Conservation (phyloP, 2,888 invertebrate genomes). For the Muscina levida region DNA sequence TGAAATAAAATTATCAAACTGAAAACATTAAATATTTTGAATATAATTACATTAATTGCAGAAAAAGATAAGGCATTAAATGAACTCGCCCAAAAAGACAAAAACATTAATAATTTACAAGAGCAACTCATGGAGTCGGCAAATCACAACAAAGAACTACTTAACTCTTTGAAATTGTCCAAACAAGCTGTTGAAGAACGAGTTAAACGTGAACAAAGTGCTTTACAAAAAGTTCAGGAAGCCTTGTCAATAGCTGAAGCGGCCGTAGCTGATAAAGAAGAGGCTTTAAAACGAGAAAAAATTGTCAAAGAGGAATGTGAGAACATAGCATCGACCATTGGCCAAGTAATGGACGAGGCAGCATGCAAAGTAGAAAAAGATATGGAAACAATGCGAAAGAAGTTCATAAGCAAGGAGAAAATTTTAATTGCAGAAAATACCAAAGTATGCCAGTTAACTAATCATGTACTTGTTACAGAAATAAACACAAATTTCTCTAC, state of each 20-base stretch:
- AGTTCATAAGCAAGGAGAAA: conserved; percentile 83
- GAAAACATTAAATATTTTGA: too few species aligned
- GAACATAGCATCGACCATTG: conserved; percentile 81
- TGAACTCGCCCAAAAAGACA: conserved; percentile 34
- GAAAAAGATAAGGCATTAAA: conserved; percentile 66
- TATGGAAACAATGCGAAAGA: conserved; percentile 81
- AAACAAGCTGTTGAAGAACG: conserved; percentile 78
- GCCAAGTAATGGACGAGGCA: conserved; percentile 82
- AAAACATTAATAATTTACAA: conserved; percentile 69
- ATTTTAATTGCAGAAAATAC: conserved; percentile 80
- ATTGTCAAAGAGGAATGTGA: conserved; percentile 81
- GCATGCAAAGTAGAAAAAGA: conserved; percentile 83
- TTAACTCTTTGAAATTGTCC: conserved; percentile 79
- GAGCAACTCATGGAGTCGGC: conserved; percentile 70
- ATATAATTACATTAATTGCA: too few species aligned
- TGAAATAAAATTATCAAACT: too few species aligned
- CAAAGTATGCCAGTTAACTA: conserved; percentile 72
- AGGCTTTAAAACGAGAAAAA: conserved; percentile 81
- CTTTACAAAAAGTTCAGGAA: conserved; percentile 82
- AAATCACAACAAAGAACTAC: conserved; percentile 75
- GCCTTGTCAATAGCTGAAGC: conserved; percentile 82
- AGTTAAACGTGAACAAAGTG: conserved; percentile 80
- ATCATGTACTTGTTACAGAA: not conserved
- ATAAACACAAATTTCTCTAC: not conserved
- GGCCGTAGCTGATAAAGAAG: conserved; percentile 82